phyloP scores from a whole-genome alignment of 2,888 invertebrate species.

The Hanleya hanleyi region DNA sequence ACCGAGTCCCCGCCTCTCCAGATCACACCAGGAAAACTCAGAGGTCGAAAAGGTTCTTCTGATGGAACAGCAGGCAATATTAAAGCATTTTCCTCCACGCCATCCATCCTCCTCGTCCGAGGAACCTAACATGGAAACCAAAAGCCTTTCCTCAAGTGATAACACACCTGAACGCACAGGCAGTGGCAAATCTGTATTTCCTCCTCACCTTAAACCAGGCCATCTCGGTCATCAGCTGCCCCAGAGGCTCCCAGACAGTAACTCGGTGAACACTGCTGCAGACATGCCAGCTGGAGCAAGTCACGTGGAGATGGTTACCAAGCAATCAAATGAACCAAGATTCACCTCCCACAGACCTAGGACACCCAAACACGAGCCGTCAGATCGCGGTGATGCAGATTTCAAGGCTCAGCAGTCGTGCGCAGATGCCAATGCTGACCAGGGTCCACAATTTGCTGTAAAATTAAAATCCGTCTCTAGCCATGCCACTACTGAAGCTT shows the following conservation, averaged over 20 bases:
- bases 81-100: constrained; percentile 21
- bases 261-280: background rate
- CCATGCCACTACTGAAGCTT: background rate
- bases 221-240: background rate
- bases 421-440: background rate
- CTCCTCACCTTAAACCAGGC: background rate
- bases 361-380: constrained; percentile 11
- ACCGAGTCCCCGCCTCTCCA: constrained; percentile 63
- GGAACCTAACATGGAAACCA: constrained; percentile 29
- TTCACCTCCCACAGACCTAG: constrained; percentile 18
- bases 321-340: constrained; percentile 39
- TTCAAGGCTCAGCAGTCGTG: background rate
- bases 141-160: constrained; percentile 14
- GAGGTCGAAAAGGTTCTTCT: background rate
- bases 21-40: constrained; percentile 17
- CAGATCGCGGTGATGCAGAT: constrained; percentile 7
- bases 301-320: background rate
- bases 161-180: background rate
- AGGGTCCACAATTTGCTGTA: constrained; percentile 5
- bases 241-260: background rate
- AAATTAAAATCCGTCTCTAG: constrained; percentile 4
- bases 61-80: background rate
- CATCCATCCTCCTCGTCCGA: constrained; percentile 35
- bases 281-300: background rate
- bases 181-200: constrained; percentile 1